Percentiles rank a stretch among this genome's conserved stretches.
Conservation (phyloP, 2,797 vertebrate species). For the Enteromius anoplus region DNA sequence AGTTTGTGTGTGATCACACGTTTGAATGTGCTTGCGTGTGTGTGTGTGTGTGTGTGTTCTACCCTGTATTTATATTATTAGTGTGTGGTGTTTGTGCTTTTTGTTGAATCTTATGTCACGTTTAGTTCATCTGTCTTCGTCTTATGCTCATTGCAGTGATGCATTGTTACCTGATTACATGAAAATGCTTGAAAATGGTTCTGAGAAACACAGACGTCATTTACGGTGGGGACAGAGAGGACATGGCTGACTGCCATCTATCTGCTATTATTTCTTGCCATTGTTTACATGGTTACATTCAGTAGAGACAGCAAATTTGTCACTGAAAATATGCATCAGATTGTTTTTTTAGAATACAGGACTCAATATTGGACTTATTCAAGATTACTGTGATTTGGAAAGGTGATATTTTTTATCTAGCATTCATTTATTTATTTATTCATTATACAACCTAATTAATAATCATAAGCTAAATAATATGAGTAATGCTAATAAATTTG, state of each 20-base stretch:
- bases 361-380: neutral
- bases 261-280: neutral
- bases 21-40: neutral
- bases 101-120: constrained; percentile 63
- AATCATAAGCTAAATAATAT: neutral
- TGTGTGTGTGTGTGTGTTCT: neutral
- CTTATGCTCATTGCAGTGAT: constrained; percentile 60
- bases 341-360: neutral
- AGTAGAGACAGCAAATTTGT: neutral
- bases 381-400: neutral
- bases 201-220: constrained; percentile 51
- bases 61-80: neutral
- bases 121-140: constrained; percentile 76
- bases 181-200: constrained; percentile 58
- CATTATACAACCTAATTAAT: neutral
- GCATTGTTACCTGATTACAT: constrained; percentile 65
- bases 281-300: neutral
- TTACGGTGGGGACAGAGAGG: neutral
- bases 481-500: too few species aligned
- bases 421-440: neutral
- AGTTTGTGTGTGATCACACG: neutral
- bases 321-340: neutral
- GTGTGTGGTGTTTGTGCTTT: constrained; percentile 32
- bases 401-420: neutral
- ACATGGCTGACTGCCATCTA: neutral